phyloP scores from a whole-genome alignment of 2,113 vertebrate genomes.

The Neogale vison region DNA sequence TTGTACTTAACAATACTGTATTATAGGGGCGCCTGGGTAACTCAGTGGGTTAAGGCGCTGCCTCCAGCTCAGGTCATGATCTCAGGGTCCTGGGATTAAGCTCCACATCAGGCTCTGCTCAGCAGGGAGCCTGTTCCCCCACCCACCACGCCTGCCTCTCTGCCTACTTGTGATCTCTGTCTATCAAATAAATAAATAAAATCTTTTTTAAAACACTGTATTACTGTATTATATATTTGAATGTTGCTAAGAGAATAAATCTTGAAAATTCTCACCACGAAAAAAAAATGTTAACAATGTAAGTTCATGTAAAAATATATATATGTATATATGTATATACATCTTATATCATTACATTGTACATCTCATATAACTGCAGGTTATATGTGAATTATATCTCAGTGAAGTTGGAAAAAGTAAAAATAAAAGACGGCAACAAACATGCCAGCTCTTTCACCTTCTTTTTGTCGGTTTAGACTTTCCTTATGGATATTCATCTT shows the following conservation, averaged over 20 bases:
- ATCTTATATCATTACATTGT: background rate
- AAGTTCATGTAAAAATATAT: background rate
- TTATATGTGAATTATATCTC: background rate
- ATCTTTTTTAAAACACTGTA: background rate
- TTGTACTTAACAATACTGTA: background rate
- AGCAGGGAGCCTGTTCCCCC: too few species aligned
- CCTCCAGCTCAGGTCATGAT: too few species aligned
- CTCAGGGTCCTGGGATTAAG: too few species aligned
- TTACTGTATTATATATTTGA: background rate
- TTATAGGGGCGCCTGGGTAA: background rate
- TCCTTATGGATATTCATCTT: background rate
- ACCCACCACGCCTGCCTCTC: too few species aligned
- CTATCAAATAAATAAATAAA: too few species aligned
- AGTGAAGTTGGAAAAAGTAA: background rate
- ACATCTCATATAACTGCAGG: background rate
- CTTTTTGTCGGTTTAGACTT: background rate
- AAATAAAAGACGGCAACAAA: background rate
- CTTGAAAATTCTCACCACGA: background rate
- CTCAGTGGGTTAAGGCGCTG: too few species aligned
- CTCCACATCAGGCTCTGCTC: too few species aligned
- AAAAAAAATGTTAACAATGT: background rate
- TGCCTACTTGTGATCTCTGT: too few species aligned
- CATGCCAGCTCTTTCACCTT: background rate
- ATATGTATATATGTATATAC: too few species aligned
- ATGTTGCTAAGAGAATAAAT: background rate